phyloP scores from a whole-genome alignment of 2,113 vertebrate genomes.

The Acrocephalus kingi region DNA sequence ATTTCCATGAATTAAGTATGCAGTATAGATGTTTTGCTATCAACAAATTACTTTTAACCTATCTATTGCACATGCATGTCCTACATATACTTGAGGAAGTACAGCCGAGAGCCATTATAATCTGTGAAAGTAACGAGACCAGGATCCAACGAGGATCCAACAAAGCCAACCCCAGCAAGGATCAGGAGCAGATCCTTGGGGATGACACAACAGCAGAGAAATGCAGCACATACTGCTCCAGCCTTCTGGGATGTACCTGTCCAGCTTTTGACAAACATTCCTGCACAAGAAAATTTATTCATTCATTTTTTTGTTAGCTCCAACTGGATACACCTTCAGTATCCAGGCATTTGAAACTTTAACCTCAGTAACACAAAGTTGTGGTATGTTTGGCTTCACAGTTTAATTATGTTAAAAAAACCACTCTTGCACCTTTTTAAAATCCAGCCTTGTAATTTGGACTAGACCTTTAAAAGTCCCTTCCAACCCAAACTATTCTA shows the following conservation, averaged over 20 bases:
- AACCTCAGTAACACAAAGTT: background rate
- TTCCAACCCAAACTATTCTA: background rate
- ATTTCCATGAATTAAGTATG: background rate
- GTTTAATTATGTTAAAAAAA: background rate
- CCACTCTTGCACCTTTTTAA: background rate
- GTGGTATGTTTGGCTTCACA: background rate
- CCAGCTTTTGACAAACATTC: background rate
- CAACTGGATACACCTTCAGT: background rate
- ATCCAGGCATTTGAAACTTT: background rate
- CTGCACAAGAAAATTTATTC: background rate
- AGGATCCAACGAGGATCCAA: background rate
- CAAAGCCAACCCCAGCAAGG: background rate
- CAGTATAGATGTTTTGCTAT: background rate
- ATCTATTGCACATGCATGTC: background rate
- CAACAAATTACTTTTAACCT: background rate
- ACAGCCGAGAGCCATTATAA: background rate
- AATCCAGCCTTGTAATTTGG: background rate
- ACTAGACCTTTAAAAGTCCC: background rate
- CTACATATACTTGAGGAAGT: background rate
- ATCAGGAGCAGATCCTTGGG: background rate
- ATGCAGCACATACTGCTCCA: rapidly evolving
- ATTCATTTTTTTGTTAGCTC: background rate
- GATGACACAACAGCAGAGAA: background rate
- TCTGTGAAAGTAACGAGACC: background rate
- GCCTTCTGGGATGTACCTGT: background rate